Evolutionary conservation across 2,113 vertebrate species (phyloP).

Genomic region (Aythya baeri): DNA sequence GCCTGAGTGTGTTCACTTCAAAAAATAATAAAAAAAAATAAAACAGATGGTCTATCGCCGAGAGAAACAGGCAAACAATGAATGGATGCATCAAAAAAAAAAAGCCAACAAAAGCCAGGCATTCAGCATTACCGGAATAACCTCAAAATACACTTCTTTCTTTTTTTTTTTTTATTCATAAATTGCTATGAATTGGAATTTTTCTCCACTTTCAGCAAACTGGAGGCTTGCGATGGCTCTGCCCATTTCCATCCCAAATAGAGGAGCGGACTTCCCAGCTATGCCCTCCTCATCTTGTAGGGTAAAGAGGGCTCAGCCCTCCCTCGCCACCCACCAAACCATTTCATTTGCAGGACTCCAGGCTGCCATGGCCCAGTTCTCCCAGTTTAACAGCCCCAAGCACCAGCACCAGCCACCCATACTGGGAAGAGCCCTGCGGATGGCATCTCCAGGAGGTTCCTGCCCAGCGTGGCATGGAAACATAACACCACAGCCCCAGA

Average conservation of each 20-base stretch:
- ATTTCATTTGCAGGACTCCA: rapidly evolving
- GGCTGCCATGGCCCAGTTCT: background rate
- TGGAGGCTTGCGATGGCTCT: background rate
- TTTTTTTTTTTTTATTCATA: background rate
- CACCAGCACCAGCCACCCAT: background rate
- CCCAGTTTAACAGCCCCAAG: background rate
- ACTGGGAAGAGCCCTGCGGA: background rate
- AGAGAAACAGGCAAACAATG: background rate
- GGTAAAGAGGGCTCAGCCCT: background rate
- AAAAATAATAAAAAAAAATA: background rate
- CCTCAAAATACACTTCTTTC: background rate
- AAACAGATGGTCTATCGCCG: background rate
- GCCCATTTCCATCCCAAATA: background rate
- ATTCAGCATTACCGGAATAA: background rate
- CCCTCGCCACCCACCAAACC: background rate
- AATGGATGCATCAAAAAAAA: background rate
- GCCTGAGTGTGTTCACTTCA: rapidly evolving
- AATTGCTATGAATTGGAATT: background rate
- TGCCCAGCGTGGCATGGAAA: rapidly evolving
- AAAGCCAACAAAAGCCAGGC: background rate
- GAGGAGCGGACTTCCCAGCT: rapidly evolving
- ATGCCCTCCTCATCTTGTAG: background rate
- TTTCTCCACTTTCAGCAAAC: background rate
- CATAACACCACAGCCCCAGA: rapidly evolving
- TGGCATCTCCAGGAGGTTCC: background rate